A percentile compares a stretch with the other conserved stretches of the same genome.
Evolutionary conservation across 2,113 vertebrate species (phyloP).

Genomic region (Pelecanoides urinatrix): DNA sequence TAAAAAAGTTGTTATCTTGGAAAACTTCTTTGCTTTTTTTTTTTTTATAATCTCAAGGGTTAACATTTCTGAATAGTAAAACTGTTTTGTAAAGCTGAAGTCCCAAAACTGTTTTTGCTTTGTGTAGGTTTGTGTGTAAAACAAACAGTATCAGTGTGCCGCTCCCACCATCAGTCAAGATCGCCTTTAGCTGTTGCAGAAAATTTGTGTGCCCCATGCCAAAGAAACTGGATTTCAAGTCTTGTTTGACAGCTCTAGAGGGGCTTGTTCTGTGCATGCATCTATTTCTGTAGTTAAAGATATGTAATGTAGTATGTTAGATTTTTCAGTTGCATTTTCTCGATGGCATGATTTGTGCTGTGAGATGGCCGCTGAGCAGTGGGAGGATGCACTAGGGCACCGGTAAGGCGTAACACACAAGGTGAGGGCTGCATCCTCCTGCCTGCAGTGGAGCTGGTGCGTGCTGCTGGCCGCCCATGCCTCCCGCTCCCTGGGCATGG

Average conservation of each 20-base stretch:
- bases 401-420: rapidly evolving
- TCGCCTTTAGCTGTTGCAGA: not conserved
- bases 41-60: not conserved
- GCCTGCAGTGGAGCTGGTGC: not conserved
- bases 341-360: not conserved
- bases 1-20: not conserved
- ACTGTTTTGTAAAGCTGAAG: not conserved
- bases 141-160: not conserved
- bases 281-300: not conserved
- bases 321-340: not conserved
- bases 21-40: not conserved
- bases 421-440: not conserved
- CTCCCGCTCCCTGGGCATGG: not conserved
- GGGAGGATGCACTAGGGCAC: not conserved
- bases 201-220: not conserved
- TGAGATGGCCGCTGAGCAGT: not conserved
- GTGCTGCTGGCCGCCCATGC: rapidly evolving
- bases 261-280: not conserved
- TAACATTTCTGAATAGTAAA: not conserved
- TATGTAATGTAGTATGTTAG: rapidly evolving
- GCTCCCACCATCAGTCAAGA: not conserved
- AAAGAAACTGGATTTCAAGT: not conserved
- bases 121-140: not conserved
- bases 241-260: not conserved
- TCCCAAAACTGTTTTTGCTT: not conserved